These are phyloP conservation scores for Temnothorax ravouxi DNA, from an alignment of 2,888 invertebrate species.

Conservation along the genomic window DNA sequence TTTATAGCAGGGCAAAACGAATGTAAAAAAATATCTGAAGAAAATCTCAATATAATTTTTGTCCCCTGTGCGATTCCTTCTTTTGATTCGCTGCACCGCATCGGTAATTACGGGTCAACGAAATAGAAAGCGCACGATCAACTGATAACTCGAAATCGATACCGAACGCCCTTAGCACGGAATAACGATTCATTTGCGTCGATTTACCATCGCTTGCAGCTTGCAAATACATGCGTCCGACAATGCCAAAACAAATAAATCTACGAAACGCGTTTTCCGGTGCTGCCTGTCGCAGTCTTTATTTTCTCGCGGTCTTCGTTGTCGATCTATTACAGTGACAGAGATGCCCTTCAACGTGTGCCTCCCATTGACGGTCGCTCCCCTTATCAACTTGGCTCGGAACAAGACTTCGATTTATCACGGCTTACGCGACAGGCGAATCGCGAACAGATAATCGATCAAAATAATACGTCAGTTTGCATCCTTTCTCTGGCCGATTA, in stretches of 20 bases:
- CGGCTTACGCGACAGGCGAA: constrained; percentile 19
- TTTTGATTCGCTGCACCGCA: not conserved
- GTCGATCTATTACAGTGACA: not conserved
- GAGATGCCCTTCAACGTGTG: constrained; percentile 34
- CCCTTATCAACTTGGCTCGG: constrained; percentile 34
- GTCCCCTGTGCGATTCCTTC: not conserved
- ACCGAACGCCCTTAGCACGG: not conserved
- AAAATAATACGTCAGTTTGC: constrained; percentile 48
- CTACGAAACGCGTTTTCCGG: constrained; percentile 39
- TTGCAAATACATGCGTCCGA: constrained; percentile 10
- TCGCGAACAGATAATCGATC: constrained; percentile 54
- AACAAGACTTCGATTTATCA: constrained; percentile 51
- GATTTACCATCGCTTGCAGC: not conserved
- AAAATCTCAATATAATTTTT: not conserved
- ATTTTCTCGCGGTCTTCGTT: not conserved
- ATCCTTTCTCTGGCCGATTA: constrained; percentile 17
- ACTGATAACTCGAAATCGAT: constrained; percentile 24
- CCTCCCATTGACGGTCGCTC: not conserved
- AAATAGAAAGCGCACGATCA: constrained; percentile 5
- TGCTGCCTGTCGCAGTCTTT: not conserved
- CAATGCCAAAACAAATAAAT: constrained; percentile 67
- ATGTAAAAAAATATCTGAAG: not conserved
- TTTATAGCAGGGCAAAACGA: not conserved
- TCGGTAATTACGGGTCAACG: constrained; percentile 3
- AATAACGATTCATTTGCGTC: constrained; percentile 1